Evolutionary conservation across 23 tunicate genomes (phyloP), one percentile per base, ranked within the genome.

Genomic region (Diplosoma virens): DNA sequence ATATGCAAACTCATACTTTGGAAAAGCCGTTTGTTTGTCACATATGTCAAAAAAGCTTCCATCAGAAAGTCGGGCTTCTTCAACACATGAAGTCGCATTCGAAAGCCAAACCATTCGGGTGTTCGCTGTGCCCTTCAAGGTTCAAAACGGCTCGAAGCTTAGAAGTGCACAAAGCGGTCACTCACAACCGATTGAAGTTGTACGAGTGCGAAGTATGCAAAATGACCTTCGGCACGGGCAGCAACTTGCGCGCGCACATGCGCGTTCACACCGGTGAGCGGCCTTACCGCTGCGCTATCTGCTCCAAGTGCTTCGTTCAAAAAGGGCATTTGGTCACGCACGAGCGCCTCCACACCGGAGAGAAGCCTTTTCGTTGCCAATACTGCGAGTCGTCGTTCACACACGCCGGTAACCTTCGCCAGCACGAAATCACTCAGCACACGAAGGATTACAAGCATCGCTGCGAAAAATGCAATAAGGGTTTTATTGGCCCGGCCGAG

Each of bases 221-320:
- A 16, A 27, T 32, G 23, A 33, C 71, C 30, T 84, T 84, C 69
- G 90, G 90, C 1, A 78, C 78, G 54, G 30, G 73, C 2, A 77
- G 72, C 6, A 86, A 86, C 50, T 47, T 86, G 27, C 71, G 73
- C 27, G 61, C 46, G 18, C 92, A 86, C 55, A 71, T 75, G 80
- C 36, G 92, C 14, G 63, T 67, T 34, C 92, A 86, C 48, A 78
- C 92, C 59, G 84, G 81, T 30, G 92, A 86, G 61, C 79, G 92
- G 7, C 92, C 92, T 16, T 86, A 65, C 35, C 61, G 71, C 36
- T 86, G 92, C 37, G 35, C 33, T 6, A 31, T 84, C 29, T 84
- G 89, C 66, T 32, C 20, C 9, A 84, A 84, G 31, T 31, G 78
- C 1, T 84, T 84, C 53, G 71, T 63, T 17, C 84, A 86, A 32